Conservation (phyloP, 2,888 invertebrate genomes). For the Limnephilus auricula region DNA sequence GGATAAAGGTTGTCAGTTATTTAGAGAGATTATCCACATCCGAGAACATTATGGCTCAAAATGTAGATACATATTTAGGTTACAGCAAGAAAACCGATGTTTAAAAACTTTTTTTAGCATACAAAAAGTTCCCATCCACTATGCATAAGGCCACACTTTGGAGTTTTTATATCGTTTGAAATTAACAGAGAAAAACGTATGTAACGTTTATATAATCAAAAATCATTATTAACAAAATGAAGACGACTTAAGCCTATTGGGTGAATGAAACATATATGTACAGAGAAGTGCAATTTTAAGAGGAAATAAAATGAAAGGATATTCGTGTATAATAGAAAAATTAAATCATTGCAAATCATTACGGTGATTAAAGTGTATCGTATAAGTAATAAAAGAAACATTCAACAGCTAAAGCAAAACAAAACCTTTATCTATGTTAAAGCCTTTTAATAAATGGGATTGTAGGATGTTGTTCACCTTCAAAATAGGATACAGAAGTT, state of each 20-base stretch:
- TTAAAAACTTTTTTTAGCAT: background rate
- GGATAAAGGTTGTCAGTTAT: background rate
- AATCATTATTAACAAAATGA: background rate
- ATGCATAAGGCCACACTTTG: no score
- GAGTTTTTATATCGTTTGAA: no score
- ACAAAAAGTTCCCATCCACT: background rate
- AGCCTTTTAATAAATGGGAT: background rate
- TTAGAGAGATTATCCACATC: background rate
- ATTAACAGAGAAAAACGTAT: background rate
- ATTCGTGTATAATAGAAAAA: background rate
- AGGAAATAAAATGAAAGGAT: background rate
- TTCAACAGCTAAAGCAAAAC: background rate
- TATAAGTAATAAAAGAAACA: background rate
- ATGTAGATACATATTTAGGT: background rate
- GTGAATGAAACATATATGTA: background rate
- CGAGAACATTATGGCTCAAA: background rate
- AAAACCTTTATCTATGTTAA: background rate
- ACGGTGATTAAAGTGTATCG: no score
- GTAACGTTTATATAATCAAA: background rate
- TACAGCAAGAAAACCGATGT: no score
- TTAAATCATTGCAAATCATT: background rate
- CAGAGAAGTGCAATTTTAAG: background rate
- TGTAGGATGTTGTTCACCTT: background rate
- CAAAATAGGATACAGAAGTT: background rate
- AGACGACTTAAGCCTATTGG: background rate